Evolutionary conservation across 2,113 vertebrate species (phyloP), one percentile per base, ranked within the genome.

Genomic region (Nothobranchius furzeri): DNA sequence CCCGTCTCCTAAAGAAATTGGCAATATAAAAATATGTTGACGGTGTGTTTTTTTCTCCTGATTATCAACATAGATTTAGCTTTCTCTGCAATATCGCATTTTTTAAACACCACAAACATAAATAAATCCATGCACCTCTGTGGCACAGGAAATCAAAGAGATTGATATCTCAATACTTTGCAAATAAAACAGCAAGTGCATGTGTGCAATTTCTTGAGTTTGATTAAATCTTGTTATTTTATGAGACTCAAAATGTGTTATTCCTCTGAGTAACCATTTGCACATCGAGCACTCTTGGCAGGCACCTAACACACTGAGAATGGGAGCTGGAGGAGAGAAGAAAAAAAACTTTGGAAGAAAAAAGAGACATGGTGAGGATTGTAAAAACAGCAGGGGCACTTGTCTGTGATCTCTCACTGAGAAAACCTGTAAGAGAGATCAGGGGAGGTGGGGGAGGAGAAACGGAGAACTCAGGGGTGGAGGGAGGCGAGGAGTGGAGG

Each of bases 331-430:
- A 40, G 59, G 70, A 52, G 42, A 9, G 30, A 37, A 17, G n/a
- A n/a, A 50, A 35, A 20, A 47, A n/a, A 37, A 56, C 37, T 40
- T 40, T 9, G 30, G 4, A 55, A 55, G 50, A 54, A 59, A 51
- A 56, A 50, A 52, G 13, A 73, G 47, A 17, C n/a, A 9, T 9
- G 3, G 52, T 46, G 30, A 48, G 76, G 55, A 79, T 73, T 70
- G 75, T 71, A 77, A 60, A 59, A 79, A 58, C 82, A 88, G 86
- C 75, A 35, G 79, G 86, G 68, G 30, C 48, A 20, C 84, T 84
- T 78, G 79, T 86, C 78, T 73, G 72, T 60, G 40, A 76, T 76
- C 74, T 70, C 79, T 81, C 46, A 30, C 82, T 30, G 53, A 53
- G 69, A 71, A 77, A 73, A 76, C 69, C 72, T 79, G 52, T 48